Evolutionary conservation across 2,888 invertebrate species (phyloP), one percentile per base, ranked within the genome.

Genomic region (Linyphia triangularis): DNA sequence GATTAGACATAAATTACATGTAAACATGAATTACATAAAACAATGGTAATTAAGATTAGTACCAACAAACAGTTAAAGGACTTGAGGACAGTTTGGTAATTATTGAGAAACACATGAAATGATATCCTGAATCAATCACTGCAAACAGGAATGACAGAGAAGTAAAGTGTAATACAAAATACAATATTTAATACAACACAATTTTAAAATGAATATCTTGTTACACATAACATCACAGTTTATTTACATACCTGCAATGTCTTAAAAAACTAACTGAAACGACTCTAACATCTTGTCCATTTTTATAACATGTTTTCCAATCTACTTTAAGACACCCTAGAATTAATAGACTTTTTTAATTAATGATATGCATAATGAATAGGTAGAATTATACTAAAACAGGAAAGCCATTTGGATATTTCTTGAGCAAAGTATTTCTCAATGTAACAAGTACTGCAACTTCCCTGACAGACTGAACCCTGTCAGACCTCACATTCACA

Each of bases 301-400:
- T 26, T 24, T 26, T 24, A 0, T 26, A 63, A 63, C 13, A 28
- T 26, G 16, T 26, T 43, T 2, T 2, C 3, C 26, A 9, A 22
- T 9, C 26, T 6, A 10, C 9, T 24, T 16, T 26, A 63, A 63
- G 13, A 16, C 24, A 28, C 24, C 13, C 13, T 13, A 26, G 26
- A 26, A 63, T 10, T 26, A 26, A 24, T 67, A 33, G 67, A 33
- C 67, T 33, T 67, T 67, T 67, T 22, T 19, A 26, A 19, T 24
- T 63, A 63, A 77, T 77, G 77, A 77, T 77, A 77, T 77, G 77
- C 77, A 59, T 19, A 73, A 43, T 73, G 30, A 73, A 59, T 26
- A 40, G 24, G 19, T 33, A 57, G 30, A 51, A 51, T 51, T 51
- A 51, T n/a, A 51, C 51, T 51, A 51, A 51, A 51, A 51, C 51